Evolutionary conservation across 1,140 invertebrate species (phyloP).

Genomic region (Bombus balteatus): DNA sequence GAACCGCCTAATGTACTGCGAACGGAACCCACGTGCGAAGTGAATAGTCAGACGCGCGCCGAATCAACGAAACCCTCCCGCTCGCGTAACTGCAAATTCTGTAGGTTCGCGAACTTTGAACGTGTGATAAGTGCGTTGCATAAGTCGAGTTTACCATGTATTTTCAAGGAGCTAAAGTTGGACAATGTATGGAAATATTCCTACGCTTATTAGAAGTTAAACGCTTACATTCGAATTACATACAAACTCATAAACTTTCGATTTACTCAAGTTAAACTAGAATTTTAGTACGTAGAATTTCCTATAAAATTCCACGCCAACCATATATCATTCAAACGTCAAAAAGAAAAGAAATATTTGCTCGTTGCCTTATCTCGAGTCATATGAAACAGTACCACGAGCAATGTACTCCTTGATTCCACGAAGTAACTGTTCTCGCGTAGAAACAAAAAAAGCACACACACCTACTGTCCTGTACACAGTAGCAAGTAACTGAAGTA

Average conservation of each 20-base stretch:
- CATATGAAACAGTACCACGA: neutral
- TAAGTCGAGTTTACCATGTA: neutral
- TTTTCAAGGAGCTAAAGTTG: neutral
- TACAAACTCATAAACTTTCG: neutral
- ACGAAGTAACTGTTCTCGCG: neutral
- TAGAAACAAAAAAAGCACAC: neutral
- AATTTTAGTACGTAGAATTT: neutral
- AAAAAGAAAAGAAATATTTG: no score
- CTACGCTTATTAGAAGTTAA: neutral
- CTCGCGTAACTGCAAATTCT: neutral
- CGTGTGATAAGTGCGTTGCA: neutral
- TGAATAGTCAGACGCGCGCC: neutral
- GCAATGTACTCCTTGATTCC: neutral
- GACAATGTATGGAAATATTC: neutral
- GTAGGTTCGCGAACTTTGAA: conserved; percentile 17
- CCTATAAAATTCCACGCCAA: neutral
- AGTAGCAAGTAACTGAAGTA: neutral
- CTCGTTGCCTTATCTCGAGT: neutral
- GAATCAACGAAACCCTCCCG: neutral
- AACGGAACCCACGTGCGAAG: conserved; percentile 1
- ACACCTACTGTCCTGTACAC: neutral
- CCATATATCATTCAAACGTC: no score
- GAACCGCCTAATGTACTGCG: neutral
- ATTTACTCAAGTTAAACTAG: neutral
- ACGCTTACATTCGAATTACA: neutral